These are phyloP conservation scores for Drosophila tsacasi DNA, from an alignment of 1,140 invertebrate species.

Conservation along the genomic window DNA sequence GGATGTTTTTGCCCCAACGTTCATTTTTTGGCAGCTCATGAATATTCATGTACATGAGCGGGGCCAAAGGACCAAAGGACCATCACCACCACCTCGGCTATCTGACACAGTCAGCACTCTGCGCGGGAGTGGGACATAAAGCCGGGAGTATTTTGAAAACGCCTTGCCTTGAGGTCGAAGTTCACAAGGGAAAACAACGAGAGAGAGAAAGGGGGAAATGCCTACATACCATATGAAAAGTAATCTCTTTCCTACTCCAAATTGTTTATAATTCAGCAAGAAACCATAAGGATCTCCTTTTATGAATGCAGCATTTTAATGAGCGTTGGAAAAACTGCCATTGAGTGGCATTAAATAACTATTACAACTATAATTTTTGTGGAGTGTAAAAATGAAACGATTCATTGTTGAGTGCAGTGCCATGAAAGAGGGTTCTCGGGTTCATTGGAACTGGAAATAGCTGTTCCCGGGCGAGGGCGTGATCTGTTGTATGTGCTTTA, in stretches of 20 bases:
- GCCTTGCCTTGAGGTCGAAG: slow-evolving; percentile 23
- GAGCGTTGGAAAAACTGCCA: not conserved
- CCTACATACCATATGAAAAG: not conserved
- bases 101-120: slow-evolving; percentile 58
- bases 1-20: slow-evolving; percentile 32
- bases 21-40: slow-evolving; percentile 77
- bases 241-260: not conserved
- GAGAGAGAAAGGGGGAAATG: too few relatives aligned
- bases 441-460: not conserved
- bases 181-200: not conserved
- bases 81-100: slow-evolving; percentile 33
- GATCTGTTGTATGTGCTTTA: not conserved
- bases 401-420: not conserved
- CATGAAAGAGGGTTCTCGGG: not conserved
- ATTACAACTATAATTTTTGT: slow-evolving; percentile 3
- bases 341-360: not conserved
- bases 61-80: slow-evolving; percentile 53
- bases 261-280: not conserved
- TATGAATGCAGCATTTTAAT: slow-evolving; percentile 2
- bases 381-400: not conserved
- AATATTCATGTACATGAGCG: slow-evolving; percentile 81
- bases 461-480: not conserved
- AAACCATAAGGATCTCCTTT: not conserved
- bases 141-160: slow-evolving; percentile 30
- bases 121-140: slow-evolving; percentile 11